Evolutionary conservation across 2,113 vertebrate genomes (phyloP), one percentile per base, ranked within the genome.

Genomic region (Eublepharis macularius): DNA sequence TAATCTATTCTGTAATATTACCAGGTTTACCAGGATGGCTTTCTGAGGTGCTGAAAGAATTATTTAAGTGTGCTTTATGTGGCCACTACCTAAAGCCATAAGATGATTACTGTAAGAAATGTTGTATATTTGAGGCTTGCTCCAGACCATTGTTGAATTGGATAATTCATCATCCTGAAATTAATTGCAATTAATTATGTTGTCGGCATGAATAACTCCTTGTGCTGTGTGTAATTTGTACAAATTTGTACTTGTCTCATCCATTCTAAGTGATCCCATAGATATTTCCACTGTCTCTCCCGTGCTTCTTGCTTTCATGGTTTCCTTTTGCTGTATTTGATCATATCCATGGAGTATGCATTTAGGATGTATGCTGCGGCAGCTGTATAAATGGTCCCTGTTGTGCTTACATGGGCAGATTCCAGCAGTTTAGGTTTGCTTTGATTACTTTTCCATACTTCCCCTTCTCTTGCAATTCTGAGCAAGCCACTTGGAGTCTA

Each of bases 141-240:
- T 89, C 86, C 8, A 85, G 34, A 21, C 2, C 41, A 43, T 84
- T 70, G 49, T 60, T 87, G 60, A 82, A 82, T 80, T 16, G 66
- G 57, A 13, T 82, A 29, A 79, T 75, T 87, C 63, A 82, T 90
- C 29, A 57, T 72, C 32, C 85, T 14, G 47, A 75, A 34, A 74
- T 85, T 81, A 90, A 73, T 90, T 88, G 60, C 6, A 19, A 1
- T 72, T 76, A 88, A 83, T 88, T 84, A 45, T 77, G 21, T 69
- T 47, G 4, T 2, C 83, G 47, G 2, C 43, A 41, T 78, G 81
- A 82, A 43, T 87, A 2, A 1, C 8, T 86, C n/a, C 17, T 6
- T 43, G 17, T 41, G 32, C 87, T 75, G 2, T 73, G 49, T 29
- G 34, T 39, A 57, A 78, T 45, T 70, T 79, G 83, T 79, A 72